Percentiles rank a stretch among this genome's conserved stretches.
Evolutionary conservation across 2,888 invertebrate genomes (phyloP).

Genomic region (Cenopis cana): DNA sequence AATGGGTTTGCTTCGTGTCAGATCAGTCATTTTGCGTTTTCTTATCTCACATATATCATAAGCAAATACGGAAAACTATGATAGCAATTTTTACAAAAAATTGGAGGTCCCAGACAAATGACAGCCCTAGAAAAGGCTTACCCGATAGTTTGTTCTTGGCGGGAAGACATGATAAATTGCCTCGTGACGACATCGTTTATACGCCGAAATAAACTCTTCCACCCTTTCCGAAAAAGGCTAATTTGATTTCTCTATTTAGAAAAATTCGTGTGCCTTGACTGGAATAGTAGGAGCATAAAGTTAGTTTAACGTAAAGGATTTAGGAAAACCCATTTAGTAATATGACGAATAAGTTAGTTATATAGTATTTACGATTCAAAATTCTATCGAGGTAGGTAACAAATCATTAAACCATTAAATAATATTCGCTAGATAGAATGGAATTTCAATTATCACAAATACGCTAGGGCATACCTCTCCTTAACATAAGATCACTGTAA

Average conservation of each 20-base stretch:
- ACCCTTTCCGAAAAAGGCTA: slow-evolving; percentile 40
- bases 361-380: too few species aligned
- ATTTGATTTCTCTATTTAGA: slow-evolving; percentile 38
- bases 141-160: slow-evolving; percentile 42
- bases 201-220: slow-evolving; percentile 29
- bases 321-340: neutral
- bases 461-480: too few species aligned
- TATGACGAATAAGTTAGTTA: too few species aligned
- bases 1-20: too few species aligned
- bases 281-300: neutral
- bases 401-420: too few species aligned
- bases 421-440: too few species aligned
- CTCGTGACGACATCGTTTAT: slow-evolving; percentile 43
- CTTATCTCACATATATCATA: neutral
- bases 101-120: slow-evolving; percentile 33
- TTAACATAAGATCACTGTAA: too few species aligned
- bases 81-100: slow-evolving; percentile 22
- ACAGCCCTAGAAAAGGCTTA: slow-evolving; percentile 40
- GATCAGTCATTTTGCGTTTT: too few species aligned
- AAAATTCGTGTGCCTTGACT: slow-evolving; percentile 5
- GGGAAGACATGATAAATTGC: slow-evolving; percentile 42
- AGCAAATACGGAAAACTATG: slow-evolving; percentile 14
- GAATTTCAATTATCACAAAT: too few species aligned
- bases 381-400: too few species aligned
- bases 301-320: neutral